Base-by-base conservation (phyloP, 2,888 invertebrate genomes). In the Merodon equestris region DNA sequence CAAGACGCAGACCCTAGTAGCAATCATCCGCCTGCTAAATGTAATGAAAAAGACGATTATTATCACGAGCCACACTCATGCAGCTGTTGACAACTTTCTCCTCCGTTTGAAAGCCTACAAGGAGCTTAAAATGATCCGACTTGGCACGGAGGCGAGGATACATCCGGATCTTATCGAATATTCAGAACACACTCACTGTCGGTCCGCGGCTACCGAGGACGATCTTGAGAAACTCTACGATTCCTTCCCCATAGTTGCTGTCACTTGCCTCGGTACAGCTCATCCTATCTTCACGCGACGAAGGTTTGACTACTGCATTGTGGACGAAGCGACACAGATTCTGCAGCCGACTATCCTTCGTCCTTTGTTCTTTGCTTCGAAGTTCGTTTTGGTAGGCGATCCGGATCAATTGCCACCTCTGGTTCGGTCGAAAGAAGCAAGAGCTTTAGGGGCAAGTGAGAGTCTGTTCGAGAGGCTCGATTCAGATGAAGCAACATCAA, bases 301-400 rank as follows among this genome's bases (percentile, higher is more conserved):
- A 0, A 90, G 87, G 1, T 96, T 98, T 86, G 97, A 99, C 86
- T 91, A 95, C 36, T 98, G 97, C 87, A 93, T 99, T 38, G 93
- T 99, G 0, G 99, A 99, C 86, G 99, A 99, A 90, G 97, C 98
- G 14, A 96, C 98, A 0, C 96, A 97, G 90, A 91, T 92, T 1
- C 88, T 96, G 67, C 96, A 97, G 84, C 92, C 95, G 13, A 93
- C 95, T 0, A 92, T 95, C n/a, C 88, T 99, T n/a, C 93, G 96
- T 12, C 95, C 98, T 0, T 87, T 99, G 17, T 93, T 94, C 82
- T 91, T 92, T 38, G 93, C 95, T 1, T 91, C 92, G 15, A 93
- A 93, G 73, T 98, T 98, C 87, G 91, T 99, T 9, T 90, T 99
- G 4, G 95, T 99, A 5, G 99, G 99, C 0, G 99, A 99, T 90